Evolutionary conservation across 2,797 vertebrate species (phyloP), one percentile per base, ranked within the genome.

Genomic region (Luscinia megarhynchos): DNA sequence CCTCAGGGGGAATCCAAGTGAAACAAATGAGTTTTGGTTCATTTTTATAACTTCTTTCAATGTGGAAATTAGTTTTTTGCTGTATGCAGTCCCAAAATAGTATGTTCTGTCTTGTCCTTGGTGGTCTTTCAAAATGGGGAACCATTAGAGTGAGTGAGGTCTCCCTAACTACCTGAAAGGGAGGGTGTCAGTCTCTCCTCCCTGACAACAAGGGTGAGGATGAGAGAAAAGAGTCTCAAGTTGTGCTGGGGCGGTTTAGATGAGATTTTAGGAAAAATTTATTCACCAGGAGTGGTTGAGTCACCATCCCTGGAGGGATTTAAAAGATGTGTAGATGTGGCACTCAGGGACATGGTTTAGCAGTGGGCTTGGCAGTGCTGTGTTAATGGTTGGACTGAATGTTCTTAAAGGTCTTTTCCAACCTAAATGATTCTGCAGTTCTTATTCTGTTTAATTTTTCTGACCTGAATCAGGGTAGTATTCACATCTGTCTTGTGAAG

Each of bases 161-260:
- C 24, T 48, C 27, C 23, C 14, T 3, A 40, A 6, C 21, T 18
- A 30, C 8, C 18, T 72, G 30, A 19, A 51, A 30, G 21, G 45
- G 45, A 45, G 9, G 2, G 11, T 27, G 12, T 46, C 51, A 20
- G 15, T 58, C 24, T 64, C 38, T 51, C 29, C 24, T 34, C 32
- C 21, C 38, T 0, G 0, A 7, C 30, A 51, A 1, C n/a, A 46
- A 46, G 51, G 9, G 12, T 12, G 12, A 63, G 57, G 21, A 19
- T 24, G 34, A 34, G 38, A 64, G 30, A 24, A 58, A 13, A 17
- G 21, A 17, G 29, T 8, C 8, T 51, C 43, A 58, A 15, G 29
- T 34, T 22, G 51, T 22, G 32, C 17, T 7, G 10, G 24, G 10
- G 4, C 19, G 8, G 5, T 58, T 70, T 58, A 58, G 17, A 53